Conservation (phyloP, 2,797 vertebrate genomes). For the Microhierax caerulescens region DNA sequence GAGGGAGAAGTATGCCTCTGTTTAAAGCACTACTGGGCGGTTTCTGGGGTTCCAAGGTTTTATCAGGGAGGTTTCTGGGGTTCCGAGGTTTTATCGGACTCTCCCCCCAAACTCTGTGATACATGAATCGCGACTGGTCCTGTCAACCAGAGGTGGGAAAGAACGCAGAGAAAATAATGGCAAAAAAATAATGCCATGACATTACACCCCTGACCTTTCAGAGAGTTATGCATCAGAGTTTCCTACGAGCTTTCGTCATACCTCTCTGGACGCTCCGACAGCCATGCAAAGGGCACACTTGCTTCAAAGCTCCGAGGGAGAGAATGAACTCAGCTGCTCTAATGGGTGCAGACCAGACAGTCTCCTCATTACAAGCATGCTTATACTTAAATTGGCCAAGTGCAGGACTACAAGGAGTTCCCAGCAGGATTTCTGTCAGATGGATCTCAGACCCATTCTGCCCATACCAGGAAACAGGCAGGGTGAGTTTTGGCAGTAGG, state of each 20-base stretch:
- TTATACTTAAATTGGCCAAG: neutral
- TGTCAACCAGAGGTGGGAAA: neutral
- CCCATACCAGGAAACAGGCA: neutral
- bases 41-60: neutral
- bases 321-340: neutral
- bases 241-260: neutral
- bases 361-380: neutral
- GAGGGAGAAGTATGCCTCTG: neutral
- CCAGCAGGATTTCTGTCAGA: neutral
- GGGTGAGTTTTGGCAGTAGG: neutral
- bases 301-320: neutral
- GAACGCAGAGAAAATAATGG: neutral
- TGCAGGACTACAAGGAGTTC: neutral
- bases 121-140: neutral
- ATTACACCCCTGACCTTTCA: neutral
- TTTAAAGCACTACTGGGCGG: neutral
- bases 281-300: neutral
- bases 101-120: neutral
- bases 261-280: neutral
- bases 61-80: neutral
- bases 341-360: neutral
- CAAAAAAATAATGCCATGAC: neutral
- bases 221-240: neutral
- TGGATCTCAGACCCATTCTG: neutral
- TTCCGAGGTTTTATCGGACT: neutral